Conservation (phyloP, 1,140 invertebrate genomes). For the Polypedilum vanderplanki region DNA sequence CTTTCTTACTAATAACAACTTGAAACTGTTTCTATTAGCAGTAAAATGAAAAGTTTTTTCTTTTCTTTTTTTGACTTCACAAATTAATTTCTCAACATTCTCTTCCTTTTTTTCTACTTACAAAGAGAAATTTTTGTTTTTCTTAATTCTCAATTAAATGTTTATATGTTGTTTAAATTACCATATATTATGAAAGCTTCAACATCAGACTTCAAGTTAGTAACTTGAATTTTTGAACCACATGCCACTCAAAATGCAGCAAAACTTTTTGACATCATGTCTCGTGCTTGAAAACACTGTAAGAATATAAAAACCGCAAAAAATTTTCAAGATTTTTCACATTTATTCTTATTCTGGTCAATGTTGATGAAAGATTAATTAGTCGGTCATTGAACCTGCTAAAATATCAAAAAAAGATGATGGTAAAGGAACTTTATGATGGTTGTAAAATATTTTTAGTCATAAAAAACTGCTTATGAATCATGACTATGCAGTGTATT, state of each 20-base stretch:
- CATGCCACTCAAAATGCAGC: neutral
- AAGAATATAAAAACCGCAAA: constrained; percentile 17
- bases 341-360: no score
- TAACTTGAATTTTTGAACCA: neutral
- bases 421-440: neutral
- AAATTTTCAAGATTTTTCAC: constrained; percentile 3
- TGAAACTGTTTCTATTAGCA: neutral
- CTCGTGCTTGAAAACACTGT: neutral
- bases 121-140: neutral
- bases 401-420: neutral
- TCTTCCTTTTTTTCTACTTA: neutral
- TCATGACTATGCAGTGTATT: neutral
- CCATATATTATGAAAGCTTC: constrained; percentile 9
- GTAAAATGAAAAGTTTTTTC: neutral
- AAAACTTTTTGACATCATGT: neutral
- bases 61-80: neutral
- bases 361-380: constrained; percentile 7
- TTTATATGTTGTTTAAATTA: neutral
- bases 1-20: neutral
- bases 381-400: neutral
- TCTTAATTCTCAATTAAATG: neutral
- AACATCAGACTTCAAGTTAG: neutral
- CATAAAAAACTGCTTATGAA: constrained; percentile 19
- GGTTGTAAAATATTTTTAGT: constrained; percentile 19
- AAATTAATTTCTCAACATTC: neutral